These are phyloP conservation scores for Aythya baeri DNA, from an alignment of 2,113 vertebrate genomes.

Conservation along the genomic window DNA sequence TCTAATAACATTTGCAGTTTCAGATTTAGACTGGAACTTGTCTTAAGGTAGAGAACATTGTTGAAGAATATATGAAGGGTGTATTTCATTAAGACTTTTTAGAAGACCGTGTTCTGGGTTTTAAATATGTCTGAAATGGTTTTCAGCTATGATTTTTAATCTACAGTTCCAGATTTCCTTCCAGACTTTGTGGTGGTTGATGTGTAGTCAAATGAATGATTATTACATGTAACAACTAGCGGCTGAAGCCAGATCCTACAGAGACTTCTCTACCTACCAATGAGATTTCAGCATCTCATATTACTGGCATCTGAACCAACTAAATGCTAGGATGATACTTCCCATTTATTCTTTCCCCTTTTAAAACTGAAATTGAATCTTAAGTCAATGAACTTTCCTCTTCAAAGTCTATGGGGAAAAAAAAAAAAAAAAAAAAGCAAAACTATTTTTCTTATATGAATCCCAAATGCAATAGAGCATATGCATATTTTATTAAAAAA, in stretches of 20 bases:
- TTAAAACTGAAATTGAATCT: neutral
- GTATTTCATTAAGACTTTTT: neutral
- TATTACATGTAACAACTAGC: fast-evolving
- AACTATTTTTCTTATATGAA: neutral
- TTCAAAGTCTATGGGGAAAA: neutral
- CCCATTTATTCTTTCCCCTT: neutral
- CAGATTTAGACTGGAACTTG: neutral
- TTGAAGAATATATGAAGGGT: neutral
- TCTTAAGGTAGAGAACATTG: neutral
- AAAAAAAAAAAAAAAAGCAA: fast-evolving
- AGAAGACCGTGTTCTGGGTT: neutral
- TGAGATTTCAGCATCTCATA: neutral
- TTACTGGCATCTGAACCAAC: neutral
- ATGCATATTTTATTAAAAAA: neutral
- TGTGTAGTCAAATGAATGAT: neutral
- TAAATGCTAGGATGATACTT: neutral
- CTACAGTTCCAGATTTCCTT: neutral
- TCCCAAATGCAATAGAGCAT: neutral
- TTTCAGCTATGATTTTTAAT: neutral
- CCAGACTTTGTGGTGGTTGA: neutral
- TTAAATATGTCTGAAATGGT: neutral
- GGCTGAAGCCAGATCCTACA: neutral
- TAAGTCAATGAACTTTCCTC: neutral
- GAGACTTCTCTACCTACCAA: neutral
- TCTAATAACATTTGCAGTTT: neutral